These are phyloP conservation scores for Argopecten irradians DNA, from an alignment of 1,140 invertebrate species.

Conservation along the genomic window DNA sequence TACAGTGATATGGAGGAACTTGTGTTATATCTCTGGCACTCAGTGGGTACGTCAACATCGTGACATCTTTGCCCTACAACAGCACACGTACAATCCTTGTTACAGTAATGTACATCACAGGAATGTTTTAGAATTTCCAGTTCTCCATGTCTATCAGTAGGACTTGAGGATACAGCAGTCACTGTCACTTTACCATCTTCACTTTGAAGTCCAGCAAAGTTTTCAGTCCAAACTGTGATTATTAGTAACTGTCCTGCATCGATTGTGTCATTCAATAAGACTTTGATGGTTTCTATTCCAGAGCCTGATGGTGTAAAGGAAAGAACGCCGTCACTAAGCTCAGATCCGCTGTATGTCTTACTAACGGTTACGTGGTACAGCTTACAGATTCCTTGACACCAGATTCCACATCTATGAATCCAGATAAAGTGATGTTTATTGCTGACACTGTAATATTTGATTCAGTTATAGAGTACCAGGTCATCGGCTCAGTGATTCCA, in stretches of 20 bases:
- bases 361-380: slow-evolving; percentile 52
- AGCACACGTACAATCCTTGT: slow-evolving; percentile 60
- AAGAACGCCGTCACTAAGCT: slow-evolving; percentile 48
- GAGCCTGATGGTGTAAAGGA: slow-evolving; percentile 25
- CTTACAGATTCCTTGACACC: too few relatives aligned
- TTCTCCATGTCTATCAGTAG: not conserved
- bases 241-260: slow-evolving; percentile 42
- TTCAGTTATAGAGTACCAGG: slow-evolving; percentile 30
- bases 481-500: slow-evolving; percentile 50
- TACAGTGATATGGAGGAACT: not conserved
- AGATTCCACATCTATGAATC: slow-evolving; percentile 60
- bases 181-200: slow-evolving; percentile 43
- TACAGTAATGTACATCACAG: slow-evolving; percentile 56
- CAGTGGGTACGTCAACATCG: not conserved
- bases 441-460: not conserved
- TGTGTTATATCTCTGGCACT: not conserved
- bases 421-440: slow-evolving; percentile 49
- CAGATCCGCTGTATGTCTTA: slow-evolving; percentile 45
- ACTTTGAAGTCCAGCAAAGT: slow-evolving; percentile 43
- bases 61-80: slow-evolving; percentile 51
- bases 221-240: slow-evolving; percentile 47
- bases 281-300: slow-evolving; percentile 26
- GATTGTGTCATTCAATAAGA: slow-evolving; percentile 30
- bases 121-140: slow-evolving; percentile 52
- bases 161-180: slow-evolving; percentile 27